phyloP scores from a whole-genome alignment of 2,888 invertebrate genomes.

The Acrobasis suavella region DNA sequence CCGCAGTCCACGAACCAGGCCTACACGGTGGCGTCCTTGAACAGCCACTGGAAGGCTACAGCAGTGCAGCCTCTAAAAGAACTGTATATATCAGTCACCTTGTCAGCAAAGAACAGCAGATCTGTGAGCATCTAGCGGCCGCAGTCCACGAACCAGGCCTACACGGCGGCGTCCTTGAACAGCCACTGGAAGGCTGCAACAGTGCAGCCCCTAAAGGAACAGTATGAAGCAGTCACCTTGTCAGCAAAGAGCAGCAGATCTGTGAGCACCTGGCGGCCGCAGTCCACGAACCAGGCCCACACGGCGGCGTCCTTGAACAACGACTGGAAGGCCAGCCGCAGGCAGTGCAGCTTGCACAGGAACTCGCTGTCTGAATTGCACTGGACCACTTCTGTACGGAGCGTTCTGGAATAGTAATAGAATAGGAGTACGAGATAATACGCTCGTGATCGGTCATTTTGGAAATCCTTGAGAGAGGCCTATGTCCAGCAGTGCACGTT shows the following conservation, averaged over 20 bases:
- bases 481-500: too few relatives aligned
- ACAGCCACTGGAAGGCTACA: constrained; percentile 91
- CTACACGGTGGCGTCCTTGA: constrained; percentile 86
- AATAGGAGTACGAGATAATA: background rate
- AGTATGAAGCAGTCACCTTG: constrained; percentile 78
- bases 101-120: constrained; percentile 93
- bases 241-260: constrained; percentile 94
- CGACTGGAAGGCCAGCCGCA: constrained; percentile 92
- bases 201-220: constrained; percentile 97
- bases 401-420: constrained; percentile 72
- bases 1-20: constrained; percentile 95
- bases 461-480: too few relatives aligned
- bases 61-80: constrained; percentile 97
- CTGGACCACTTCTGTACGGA: constrained; percentile 93
- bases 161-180: constrained; percentile 86
- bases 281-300: constrained; percentile 92
- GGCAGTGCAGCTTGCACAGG: constrained; percentile 96
- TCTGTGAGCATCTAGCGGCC: constrained; percentile 95
- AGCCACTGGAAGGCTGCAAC: constrained; percentile 92
- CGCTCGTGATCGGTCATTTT: too few relatives aligned
- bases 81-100: constrained; percentile 81
- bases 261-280: constrained; percentile 93
- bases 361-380: constrained; percentile 97
- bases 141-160: constrained; percentile 93
- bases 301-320: constrained; percentile 87